phyloP scores from a whole-genome alignment of 1,140 invertebrate species.

The Tetramorium alpestre region DNA sequence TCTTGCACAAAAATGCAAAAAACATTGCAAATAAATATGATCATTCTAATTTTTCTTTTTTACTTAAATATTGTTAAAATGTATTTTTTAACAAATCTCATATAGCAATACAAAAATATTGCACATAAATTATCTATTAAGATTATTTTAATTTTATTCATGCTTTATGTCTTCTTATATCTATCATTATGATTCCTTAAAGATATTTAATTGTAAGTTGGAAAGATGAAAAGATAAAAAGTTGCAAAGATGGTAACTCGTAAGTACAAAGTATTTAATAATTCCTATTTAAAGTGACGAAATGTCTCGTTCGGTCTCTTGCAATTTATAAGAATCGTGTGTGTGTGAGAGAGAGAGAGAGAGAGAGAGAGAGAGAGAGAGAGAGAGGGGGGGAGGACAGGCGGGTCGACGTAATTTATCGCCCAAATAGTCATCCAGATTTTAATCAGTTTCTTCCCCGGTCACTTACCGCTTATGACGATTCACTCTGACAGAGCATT shows the following conservation, averaged over 20 bases:
- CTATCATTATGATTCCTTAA: background rate
- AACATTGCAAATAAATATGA: background rate
- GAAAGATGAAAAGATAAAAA: background rate
- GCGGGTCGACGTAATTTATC: conserved; percentile 27
- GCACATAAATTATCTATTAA: too few relatives aligned
- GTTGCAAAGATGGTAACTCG: background rate
- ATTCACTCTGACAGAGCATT: conserved; percentile 47
- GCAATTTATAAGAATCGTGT: background rate
- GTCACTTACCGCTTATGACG: conserved; percentile 26
- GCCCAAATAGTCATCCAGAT: conserved; percentile 28
- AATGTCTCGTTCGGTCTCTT: background rate
- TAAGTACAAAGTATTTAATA: background rate
- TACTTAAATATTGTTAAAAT: background rate
- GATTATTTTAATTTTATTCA: too few relatives aligned
- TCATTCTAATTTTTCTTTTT: background rate
- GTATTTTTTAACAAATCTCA: too few relatives aligned
- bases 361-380: background rate
- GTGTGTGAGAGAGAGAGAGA: background rate
- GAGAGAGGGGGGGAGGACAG: background rate
- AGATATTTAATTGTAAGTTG: background rate
- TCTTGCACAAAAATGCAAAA: background rate
- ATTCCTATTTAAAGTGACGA: background rate
- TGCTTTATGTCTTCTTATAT: background rate
- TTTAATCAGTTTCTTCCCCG: conserved; percentile 52
- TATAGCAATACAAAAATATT: too few relatives aligned